Conservation (phyloP, 2,888 invertebrate genomes). For the Yponomeuta sedellus region DNA sequence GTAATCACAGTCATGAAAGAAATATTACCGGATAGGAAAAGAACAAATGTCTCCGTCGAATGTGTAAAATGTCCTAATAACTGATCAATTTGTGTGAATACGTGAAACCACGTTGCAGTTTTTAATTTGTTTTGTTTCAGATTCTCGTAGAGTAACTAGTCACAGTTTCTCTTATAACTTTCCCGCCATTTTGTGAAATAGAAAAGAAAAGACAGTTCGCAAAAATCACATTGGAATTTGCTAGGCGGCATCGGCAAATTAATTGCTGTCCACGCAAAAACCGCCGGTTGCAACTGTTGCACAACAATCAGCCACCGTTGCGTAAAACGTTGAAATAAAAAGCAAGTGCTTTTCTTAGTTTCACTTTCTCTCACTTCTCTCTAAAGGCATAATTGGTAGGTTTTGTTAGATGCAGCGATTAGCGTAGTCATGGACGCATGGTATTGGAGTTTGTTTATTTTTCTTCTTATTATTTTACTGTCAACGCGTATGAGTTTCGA, state of each 20-base stretch:
- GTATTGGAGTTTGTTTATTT: neutral
- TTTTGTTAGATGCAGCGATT: slow-evolving; percentile 4
- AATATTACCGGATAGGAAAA: neutral
- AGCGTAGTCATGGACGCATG: slow-evolving; percentile 4
- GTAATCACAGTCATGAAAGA: neutral
- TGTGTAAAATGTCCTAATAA: too few species aligned
- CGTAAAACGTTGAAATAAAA: neutral
- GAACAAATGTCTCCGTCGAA: neutral
- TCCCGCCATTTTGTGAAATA: neutral
- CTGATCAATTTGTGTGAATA: too few species aligned
- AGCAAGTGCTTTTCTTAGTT: neutral
- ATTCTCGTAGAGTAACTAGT: neutral
- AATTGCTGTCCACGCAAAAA: slow-evolving; percentile 4
- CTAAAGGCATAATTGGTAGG: slow-evolving; percentile 8
- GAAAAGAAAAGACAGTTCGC: neutral
- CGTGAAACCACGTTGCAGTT: too few species aligned
- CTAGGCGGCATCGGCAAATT: neutral
- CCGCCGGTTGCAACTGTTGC: neutral
- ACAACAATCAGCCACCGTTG: slow-evolving; percentile 2
- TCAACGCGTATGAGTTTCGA: slow-evolving; percentile 3
- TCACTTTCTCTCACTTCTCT: slow-evolving; percentile 1
- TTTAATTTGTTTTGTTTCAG: neutral
- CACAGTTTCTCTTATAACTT: neutral
- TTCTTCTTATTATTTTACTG: neutral
- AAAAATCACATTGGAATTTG: neutral